Conservation (phyloP, 2,113 vertebrate genomes). For the Caranx melampygus region DNA sequence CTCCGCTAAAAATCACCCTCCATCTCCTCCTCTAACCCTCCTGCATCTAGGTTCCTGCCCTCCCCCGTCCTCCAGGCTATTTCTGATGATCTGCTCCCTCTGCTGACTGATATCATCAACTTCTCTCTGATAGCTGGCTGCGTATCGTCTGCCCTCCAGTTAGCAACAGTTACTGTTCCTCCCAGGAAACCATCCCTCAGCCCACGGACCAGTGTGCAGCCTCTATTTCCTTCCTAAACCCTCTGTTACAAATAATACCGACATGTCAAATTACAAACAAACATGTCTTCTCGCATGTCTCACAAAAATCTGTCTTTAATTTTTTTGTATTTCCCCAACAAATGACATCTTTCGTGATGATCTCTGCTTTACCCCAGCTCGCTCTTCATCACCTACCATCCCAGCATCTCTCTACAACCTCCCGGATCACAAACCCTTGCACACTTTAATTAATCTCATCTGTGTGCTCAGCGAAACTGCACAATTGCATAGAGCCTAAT, state of each 20-base stretch:
- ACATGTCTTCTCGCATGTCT: neutral
- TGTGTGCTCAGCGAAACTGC: conserved; percentile 13
- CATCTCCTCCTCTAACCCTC: neutral
- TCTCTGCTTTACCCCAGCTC: neutral
- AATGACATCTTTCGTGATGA: neutral
- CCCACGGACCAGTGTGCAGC: neutral
- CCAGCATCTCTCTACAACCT: neutral
- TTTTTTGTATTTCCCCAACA: neutral
- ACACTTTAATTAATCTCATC: conserved; percentile 40
- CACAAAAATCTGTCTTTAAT: neutral
- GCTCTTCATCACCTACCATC: neutral
- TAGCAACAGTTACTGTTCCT: conserved; percentile 31
- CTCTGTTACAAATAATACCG: neutral
- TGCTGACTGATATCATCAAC: conserved; percentile 44
- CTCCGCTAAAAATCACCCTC: conserved; percentile 12
- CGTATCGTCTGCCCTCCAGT: conserved; percentile 26
- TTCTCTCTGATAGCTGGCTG: conserved; percentile 39
- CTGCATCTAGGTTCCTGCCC: conserved; percentile 7
- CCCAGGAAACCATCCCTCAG: conserved; percentile 20
- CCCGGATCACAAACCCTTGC: neutral
- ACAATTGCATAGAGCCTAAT: neutral
- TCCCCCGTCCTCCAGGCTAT: conserved; percentile 13
- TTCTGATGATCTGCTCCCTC: conserved; percentile 51
- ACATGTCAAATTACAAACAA: neutral
- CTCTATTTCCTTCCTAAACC: neutral